Evolutionary conservation across 2,113 vertebrate genomes (phyloP).

Genomic region (Pygoscelis antarcticus): DNA sequence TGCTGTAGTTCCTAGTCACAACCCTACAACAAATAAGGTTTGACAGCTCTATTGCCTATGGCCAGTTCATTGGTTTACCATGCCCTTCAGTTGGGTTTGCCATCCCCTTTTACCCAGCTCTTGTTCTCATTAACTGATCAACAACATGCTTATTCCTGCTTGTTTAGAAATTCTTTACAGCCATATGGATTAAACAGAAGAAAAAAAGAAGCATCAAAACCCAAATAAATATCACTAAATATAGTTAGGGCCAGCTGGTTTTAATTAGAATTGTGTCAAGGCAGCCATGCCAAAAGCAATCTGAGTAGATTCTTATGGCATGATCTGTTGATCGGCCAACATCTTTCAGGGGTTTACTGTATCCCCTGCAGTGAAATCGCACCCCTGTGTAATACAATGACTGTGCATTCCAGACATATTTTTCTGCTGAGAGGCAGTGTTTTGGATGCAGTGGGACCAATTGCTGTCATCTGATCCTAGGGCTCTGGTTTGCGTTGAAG

Average conservation of each 20-base stretch:
- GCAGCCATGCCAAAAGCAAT: neutral
- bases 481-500: neutral
- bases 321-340: neutral
- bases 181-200: neutral
- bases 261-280: neutral
- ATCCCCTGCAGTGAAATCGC: neutral
- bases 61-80: neutral
- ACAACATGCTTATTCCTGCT: neutral
- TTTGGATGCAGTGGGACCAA: neutral
- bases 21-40: neutral
- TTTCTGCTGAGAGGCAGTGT: neutral
- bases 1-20: neutral
- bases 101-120: neutral
- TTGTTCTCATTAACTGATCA: neutral
- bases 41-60: neutral
- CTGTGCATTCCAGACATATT: neutral
- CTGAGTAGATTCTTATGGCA: neutral
- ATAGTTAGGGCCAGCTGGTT: neutral
- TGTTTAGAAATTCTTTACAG: neutral
- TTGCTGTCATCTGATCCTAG: neutral
- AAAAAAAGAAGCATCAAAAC: neutral
- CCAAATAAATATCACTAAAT: neutral
- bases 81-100: neutral
- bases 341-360: neutral
- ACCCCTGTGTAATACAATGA: neutral